Percentiles rank a stretch among this genome's conserved stretches.
Evolutionary conservation across 2,888 invertebrate species (phyloP).

Genomic region (Reticulitermes lucifugus): DNA sequence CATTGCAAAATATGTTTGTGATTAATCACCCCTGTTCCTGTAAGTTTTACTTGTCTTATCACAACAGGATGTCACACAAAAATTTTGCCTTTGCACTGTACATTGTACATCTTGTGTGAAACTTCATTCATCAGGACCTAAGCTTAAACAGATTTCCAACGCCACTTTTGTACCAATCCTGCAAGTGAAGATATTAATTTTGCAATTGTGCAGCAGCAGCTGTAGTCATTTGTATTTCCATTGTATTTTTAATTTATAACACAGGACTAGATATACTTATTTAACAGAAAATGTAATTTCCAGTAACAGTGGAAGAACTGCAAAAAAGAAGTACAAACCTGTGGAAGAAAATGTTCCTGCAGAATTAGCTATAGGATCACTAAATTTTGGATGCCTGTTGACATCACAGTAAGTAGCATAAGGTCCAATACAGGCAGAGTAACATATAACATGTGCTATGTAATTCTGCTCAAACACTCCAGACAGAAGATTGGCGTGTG

Average conservation of each 20-base stretch:
- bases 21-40: too few relatives aligned
- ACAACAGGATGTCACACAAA: too few relatives aligned
- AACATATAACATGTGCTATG: conserved; percentile 63
- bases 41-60: too few relatives aligned
- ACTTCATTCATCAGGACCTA: too few relatives aligned
- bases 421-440: conserved; percentile 61
- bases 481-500: conserved; percentile 64
- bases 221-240: too few relatives aligned
- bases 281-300: background rate
- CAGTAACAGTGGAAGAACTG: background rate
- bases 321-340: background rate
- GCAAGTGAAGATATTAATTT: too few relatives aligned
- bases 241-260: background rate
- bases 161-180: too few relatives aligned
- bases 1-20: too few relatives aligned
- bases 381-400: background rate
- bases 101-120: too few relatives aligned
- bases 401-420: conserved; percentile 4
- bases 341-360: background rate
- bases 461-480: conserved; percentile 65
- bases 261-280: background rate
- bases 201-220: too few relatives aligned
- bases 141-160: too few relatives aligned
- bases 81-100: too few relatives aligned
- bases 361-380: background rate